Evolutionary conservation across 2,113 vertebrate species (phyloP).

Genomic region (Nymphicus hollandicus): DNA sequence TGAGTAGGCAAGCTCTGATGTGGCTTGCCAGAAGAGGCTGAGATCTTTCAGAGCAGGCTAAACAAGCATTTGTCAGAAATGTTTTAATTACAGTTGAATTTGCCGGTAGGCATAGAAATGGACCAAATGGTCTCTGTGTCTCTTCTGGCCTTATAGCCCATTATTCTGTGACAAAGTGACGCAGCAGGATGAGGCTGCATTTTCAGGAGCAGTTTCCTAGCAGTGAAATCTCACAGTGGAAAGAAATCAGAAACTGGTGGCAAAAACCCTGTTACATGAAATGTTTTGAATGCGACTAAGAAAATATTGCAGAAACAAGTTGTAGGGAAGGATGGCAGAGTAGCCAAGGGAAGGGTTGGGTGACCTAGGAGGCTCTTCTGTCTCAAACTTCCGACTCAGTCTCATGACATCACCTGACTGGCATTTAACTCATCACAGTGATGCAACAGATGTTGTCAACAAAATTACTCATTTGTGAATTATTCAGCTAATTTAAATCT

Average conservation of each 20-base stretch:
- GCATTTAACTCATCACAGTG: background rate
- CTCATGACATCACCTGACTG: background rate
- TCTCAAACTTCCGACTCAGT: background rate
- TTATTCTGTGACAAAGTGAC: background rate
- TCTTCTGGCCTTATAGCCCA: background rate
- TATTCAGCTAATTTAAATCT: background rate
- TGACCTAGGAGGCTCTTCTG: background rate
- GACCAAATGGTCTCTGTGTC: background rate
- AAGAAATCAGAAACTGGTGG: background rate
- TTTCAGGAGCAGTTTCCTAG: background rate
- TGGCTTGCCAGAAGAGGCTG: background rate
- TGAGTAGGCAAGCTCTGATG: background rate
- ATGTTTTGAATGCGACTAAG: background rate
- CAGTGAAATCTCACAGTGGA: background rate
- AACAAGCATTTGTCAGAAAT: background rate
- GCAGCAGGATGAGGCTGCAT: background rate
- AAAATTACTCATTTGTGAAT: background rate
- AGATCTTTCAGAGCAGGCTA: background rate
- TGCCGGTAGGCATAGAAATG: background rate
- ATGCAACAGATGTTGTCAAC: constrained; percentile 36
- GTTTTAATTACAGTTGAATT: background rate
- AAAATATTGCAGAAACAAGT: background rate
- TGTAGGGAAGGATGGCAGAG: background rate
- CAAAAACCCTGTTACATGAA: background rate
- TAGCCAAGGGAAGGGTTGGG: background rate